Evolutionary conservation across 2,797 vertebrate genomes (phyloP), one percentile per base, ranked within the genome.

Genomic region (Onychomys torridus): DNA sequence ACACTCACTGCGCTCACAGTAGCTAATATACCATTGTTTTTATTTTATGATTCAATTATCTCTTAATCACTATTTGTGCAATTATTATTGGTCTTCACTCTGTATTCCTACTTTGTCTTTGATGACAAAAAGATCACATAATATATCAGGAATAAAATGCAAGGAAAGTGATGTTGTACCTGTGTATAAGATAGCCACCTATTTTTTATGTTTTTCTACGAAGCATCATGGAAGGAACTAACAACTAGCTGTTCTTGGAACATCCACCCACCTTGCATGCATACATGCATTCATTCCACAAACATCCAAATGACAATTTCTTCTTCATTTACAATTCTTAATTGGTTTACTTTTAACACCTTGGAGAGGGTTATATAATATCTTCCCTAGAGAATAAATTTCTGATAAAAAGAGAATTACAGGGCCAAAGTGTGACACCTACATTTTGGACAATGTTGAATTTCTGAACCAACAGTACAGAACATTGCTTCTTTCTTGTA

Each of bases 1-100:
- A 87, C 5, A 12, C 0, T 46, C 34, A 57, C 8, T 43, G 5
- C 6, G 46, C 21, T 13, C 4, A 57, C 55, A 2, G 5, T 7
- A n/a, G 8, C 29, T 89, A 82, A 89, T 4, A 29, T 0, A 46
- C 49, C 34, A 2, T 37, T 55, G 29, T 11, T 69, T 29, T 27
- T 63, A 25, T 81, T 95, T 25, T n/a, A 61, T 78, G 49, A 19
- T 86, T 2, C 0, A 90, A 61, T 63, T 23, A 69, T 5, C 32
- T 87, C 9, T 52, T 57, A 37, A 16, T 7, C 63, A 0, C 0
- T 57, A 29, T 82, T 76, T 52, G 7, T 89, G 1, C 12, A 86
- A 57, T 86, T 5, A 79, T 59, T 82, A 40, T 14, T 81, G 37
- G 90, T 95, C 93, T 95, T 17, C 89, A 8, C 87, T 13, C 21